Evolutionary conservation across 2,888 invertebrate species (phyloP).

Genomic region (Epistrophe eligans): DNA sequence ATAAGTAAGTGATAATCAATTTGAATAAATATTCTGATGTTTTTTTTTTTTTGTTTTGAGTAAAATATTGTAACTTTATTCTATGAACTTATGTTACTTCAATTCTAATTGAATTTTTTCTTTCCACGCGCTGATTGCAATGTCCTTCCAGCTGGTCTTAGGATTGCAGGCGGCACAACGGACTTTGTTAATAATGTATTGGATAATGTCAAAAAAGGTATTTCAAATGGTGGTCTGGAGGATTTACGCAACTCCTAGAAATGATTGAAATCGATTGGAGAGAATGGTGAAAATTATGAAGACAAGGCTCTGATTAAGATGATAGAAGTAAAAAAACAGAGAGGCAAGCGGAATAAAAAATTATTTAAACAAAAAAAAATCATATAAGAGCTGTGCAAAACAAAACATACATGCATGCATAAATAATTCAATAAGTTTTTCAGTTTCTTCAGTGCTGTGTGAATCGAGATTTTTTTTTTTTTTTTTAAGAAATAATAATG

Average conservation of each 20-base stretch:
- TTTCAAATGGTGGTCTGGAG: conserved; percentile 90
- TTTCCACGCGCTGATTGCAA: conserved; percentile 64
- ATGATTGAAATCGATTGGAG: conserved; percentile 65
- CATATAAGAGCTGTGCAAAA: conserved; percentile 49
- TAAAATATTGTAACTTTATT: neutral
- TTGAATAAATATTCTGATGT: neutral
- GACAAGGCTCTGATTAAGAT: conserved; percentile 59
- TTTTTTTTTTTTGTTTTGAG: too few relatives aligned
- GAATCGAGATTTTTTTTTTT: conserved; percentile 39
- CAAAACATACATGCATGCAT: conserved; percentile 11
- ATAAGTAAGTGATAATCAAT: conserved; percentile 78
- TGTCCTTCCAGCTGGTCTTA: conserved; percentile 87
- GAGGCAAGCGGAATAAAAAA: conserved; percentile 71
- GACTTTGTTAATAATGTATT: conserved; percentile 97
- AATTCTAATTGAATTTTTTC: conserved; percentile 62
- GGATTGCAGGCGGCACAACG: conserved; percentile 95
- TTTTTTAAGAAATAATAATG: conserved; percentile 12
- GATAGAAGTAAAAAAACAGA: conserved; percentile 44
- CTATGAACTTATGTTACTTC: neutral
- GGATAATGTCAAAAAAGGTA: conserved; percentile 93
- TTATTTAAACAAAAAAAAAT: conserved; percentile 52
- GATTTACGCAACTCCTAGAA: conserved; percentile 86
- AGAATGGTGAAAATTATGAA: conserved; percentile 25
- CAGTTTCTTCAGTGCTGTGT: conserved; percentile 54
- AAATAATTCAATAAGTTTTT: conserved; percentile 4